These are phyloP conservation scores for Hirtodrosophila duncani DNA, from an alignment of 2,888 invertebrate species.

Conservation along the genomic window DNA sequence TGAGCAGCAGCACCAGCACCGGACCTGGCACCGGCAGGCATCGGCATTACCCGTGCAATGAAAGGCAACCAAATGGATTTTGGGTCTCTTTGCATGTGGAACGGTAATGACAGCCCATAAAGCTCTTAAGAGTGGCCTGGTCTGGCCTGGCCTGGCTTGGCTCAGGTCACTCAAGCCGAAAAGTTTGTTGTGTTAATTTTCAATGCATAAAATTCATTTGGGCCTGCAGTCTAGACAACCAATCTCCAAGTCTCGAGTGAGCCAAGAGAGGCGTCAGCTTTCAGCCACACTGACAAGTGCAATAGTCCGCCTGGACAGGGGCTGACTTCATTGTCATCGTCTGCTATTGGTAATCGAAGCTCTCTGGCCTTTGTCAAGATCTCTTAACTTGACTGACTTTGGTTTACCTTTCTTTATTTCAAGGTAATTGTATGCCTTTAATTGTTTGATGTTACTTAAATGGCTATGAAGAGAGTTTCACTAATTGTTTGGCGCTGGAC, in stretches of 20 bases:
- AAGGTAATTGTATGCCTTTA: constrained; percentile 11
- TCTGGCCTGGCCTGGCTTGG: constrained; percentile 18
- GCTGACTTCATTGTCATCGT: neutral
- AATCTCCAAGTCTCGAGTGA: constrained; percentile 40
- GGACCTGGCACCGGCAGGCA: neutral
- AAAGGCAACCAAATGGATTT: constrained; percentile 49
- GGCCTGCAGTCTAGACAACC: constrained; percentile 8
- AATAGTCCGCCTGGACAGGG: constrained; percentile 18
- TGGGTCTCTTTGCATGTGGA: constrained; percentile 41
- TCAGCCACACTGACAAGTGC: constrained; percentile 42
- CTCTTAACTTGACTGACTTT: constrained; percentile 3
- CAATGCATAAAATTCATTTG: constrained; percentile 60
- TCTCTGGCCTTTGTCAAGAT: neutral
- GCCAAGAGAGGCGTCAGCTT: constrained; percentile 40
- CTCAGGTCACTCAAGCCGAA: constrained; percentile 54
- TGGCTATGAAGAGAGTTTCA: constrained; percentile 16
- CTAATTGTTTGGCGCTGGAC: constrained; percentile 7
- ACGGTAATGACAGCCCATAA: constrained; percentile 58
- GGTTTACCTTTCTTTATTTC: constrained; percentile 8
- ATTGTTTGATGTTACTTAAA: constrained; percentile 29
- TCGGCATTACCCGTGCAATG: neutral
- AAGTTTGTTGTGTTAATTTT: constrained; percentile 67
- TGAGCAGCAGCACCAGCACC: constrained; percentile 22
- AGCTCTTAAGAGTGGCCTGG: constrained; percentile 32
- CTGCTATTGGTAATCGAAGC: neutral